These are phyloP conservation scores for Monodelphis domestica DNA, from an alignment of 2,797 vertebrate species.

Conservation along the genomic window DNA sequence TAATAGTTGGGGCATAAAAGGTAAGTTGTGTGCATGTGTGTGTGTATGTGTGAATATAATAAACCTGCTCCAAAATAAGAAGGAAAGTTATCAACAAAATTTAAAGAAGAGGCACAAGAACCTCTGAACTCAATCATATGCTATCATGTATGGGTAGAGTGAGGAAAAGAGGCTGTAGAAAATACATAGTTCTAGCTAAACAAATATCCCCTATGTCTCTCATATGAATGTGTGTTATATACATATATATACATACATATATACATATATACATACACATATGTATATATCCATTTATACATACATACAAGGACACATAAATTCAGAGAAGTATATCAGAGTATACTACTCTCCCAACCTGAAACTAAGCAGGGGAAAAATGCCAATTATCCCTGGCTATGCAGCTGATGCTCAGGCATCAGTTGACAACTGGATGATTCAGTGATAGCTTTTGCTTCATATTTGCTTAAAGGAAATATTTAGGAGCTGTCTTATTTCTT, in stretches of 20 bases:
- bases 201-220: background rate
- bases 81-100: background rate
- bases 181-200: background rate
- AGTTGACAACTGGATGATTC: background rate
- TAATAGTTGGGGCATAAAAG: background rate
- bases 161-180: background rate
- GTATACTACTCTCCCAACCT: background rate
- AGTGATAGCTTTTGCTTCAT: background rate
- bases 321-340: background rate
- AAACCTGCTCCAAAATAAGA: background rate
- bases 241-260: background rate
- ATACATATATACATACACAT: background rate
- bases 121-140: background rate
- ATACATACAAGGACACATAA: background rate
- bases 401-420: background rate
- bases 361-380: background rate
- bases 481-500: background rate
- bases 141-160: background rate
- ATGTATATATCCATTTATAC: background rate
- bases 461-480: background rate
- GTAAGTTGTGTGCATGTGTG: background rate
- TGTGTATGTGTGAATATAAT: background rate
- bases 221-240: background rate
- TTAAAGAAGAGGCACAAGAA: background rate
- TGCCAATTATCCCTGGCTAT: background rate